These are phyloP conservation scores for Hipposideros armiger DNA, from an alignment of 2,113 vertebrate genomes.

Conservation along the genomic window DNA sequence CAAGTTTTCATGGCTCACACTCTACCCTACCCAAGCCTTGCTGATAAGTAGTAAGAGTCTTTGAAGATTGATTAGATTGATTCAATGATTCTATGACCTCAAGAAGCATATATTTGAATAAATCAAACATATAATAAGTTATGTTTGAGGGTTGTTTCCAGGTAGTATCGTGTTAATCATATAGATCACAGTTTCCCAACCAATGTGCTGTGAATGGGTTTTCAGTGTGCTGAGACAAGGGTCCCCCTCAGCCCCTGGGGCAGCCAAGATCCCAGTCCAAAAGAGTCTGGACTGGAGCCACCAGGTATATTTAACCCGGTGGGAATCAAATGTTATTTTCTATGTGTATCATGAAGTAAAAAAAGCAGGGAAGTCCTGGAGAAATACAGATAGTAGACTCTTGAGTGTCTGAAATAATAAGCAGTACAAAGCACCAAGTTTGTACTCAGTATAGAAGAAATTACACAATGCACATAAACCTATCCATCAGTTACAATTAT, in stretches of 20 bases:
- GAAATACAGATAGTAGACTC: not conserved
- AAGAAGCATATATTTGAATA: not conserved
- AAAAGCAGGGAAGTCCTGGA: not conserved
- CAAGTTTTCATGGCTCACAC: not conserved
- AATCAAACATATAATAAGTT: not conserved
- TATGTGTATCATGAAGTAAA: not conserved
- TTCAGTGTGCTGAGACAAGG: not conserved
- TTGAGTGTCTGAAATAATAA: slow-evolving; percentile 22
- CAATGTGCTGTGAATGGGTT: not conserved
- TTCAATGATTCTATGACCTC: not conserved
- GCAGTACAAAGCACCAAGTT: not conserved
- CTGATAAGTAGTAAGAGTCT: not conserved
- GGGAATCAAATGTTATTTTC: slow-evolving; percentile 25
- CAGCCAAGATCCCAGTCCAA: not conserved
- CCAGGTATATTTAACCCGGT: not conserved
- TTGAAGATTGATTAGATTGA: not conserved
- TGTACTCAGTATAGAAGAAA: not conserved
- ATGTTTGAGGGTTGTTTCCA: not conserved
- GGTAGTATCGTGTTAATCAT: not conserved
- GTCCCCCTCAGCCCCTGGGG: not conserved
- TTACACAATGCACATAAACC: not conserved
- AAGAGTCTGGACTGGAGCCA: not conserved
- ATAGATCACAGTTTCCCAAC: not conserved
- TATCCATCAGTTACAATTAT: not conserved
- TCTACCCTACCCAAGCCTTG: not conserved